Evolutionary conservation across 2,797 vertebrate genomes (phyloP), one percentile per base, ranked within the genome.

Genomic region (Lerista edwardsae): DNA sequence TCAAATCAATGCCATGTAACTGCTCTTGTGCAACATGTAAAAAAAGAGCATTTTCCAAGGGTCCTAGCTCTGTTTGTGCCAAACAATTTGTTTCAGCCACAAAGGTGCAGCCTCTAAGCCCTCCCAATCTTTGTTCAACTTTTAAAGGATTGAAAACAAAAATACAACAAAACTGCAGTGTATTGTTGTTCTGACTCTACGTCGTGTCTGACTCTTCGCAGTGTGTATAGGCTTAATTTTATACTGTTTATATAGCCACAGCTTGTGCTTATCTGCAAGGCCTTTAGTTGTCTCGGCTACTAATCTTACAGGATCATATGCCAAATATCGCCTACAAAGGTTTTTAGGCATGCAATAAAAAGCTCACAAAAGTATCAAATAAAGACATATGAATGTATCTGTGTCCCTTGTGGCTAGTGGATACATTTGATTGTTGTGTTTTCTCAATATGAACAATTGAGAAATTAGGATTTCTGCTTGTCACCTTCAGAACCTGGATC

Each of bases 1-100:
- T 94, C 88, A 92, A 92, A 95, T 87, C 93, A 91, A 91, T 90
- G 83, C 82, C 88, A 83, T 84, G 77, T 92, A 94, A 92, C 89
- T 72, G 84, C 76, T 91, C 74, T 92, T 91, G 88, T 92, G 80
- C 86, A 91, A 93, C 95, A 94, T 91, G 79, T 72, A 90, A 44
- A 88, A 11, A 86, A n/a, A 25, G 21, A 25, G 19, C 25, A 0
- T 86, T 91, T 90, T 93, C 87, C 83, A 62, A 91, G 36, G 67
- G 87, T 57, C 84, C 47, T 88, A 84, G 92, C 61, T 10, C 65
- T 39, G 80, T 51, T 67, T 2, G 77, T 65, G 75, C 15, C 8
- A 72, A 9, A 68, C 2, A 71, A 51, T 86, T 44, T 2, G 15
- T 0, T 86, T 83, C 77, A 86, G 82, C 71, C 65, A 80, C 69